Conservation (phyloP, 2,888 invertebrate species). For the Mechanitis messenoides region DNA sequence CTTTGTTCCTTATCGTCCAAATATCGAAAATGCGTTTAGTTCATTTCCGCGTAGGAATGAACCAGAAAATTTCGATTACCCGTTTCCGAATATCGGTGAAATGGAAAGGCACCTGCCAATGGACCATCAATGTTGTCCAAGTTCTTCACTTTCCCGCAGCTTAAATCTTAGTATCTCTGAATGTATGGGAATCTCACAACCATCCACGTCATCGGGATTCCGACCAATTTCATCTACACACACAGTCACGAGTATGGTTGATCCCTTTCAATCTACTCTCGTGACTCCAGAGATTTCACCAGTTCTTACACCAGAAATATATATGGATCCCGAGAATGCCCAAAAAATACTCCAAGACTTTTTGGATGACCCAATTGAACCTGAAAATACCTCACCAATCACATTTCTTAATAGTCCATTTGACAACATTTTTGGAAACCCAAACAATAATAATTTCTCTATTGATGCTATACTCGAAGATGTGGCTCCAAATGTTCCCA, state of each 20-base stretch:
- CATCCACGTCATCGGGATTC: not conserved
- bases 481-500: not conserved
- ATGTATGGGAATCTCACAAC: not conserved
- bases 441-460: not conserved
- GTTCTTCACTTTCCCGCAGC: not conserved
- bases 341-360: conserved; percentile 2
- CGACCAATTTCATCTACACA: not conserved
- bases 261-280: too few relatives aligned
- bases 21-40: not conserved
- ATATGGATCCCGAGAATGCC: not conserved
- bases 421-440: not conserved
- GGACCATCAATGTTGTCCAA: not conserved
- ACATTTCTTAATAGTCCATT: not conserved
- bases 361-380: not conserved
- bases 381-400: not conserved
- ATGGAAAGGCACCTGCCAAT: not conserved
- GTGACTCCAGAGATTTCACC: conserved; percentile 3
- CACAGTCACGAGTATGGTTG: not conserved
- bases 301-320: not conserved
- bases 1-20: not conserved
- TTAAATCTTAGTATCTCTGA: not conserved
- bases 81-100: not conserved
- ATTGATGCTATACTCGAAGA: not conserved
- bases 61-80: not conserved
- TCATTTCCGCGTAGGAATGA: not conserved